Evolutionary conservation across 2,113 vertebrate species (phyloP).

Genomic region (Trogon melanurus): DNA sequence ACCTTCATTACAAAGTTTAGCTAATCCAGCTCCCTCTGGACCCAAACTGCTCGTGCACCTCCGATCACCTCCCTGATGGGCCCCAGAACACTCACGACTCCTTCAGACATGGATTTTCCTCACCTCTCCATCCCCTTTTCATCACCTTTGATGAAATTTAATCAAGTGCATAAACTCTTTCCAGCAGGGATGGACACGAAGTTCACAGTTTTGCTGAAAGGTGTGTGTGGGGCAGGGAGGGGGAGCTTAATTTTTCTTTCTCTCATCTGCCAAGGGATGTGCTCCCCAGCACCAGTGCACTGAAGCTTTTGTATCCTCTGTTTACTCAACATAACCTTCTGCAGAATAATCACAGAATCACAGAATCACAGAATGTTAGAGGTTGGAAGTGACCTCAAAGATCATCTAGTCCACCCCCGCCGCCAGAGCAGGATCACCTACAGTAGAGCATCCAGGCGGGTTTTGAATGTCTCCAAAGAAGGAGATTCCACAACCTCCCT

Average conservation of each 20-base stretch:
- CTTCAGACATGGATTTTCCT: background rate
- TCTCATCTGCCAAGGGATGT: background rate
- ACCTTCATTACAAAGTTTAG: background rate
- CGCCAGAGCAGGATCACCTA: too few relatives aligned
- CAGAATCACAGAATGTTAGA: too few relatives aligned
- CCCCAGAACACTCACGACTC: background rate
- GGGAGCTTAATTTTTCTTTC: background rate
- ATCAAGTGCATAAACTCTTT: background rate
- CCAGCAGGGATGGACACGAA: rapidly evolving
- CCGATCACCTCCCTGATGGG: background rate
- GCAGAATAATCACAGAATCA: background rate
- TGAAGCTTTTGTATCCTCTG: background rate
- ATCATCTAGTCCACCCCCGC: too few relatives aligned
- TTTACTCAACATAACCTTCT: background rate
- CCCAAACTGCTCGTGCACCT: background rate
- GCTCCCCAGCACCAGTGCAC: rapidly evolving
- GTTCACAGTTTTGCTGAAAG: background rate
- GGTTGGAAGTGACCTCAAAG: too few relatives aligned
- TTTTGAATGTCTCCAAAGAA: too few relatives aligned
- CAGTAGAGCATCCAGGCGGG: too few relatives aligned
- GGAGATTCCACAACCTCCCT: too few relatives aligned
- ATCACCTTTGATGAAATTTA: background rate
- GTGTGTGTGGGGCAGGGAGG: too few relatives aligned
- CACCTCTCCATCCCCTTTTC: background rate
- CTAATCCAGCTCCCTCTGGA: background rate